Percentiles rank a stretch among this genome's conserved stretches.
phyloP scores from a whole-genome alignment of 2,797 vertebrate species.

The Lagocephalus sceleratus region DNA sequence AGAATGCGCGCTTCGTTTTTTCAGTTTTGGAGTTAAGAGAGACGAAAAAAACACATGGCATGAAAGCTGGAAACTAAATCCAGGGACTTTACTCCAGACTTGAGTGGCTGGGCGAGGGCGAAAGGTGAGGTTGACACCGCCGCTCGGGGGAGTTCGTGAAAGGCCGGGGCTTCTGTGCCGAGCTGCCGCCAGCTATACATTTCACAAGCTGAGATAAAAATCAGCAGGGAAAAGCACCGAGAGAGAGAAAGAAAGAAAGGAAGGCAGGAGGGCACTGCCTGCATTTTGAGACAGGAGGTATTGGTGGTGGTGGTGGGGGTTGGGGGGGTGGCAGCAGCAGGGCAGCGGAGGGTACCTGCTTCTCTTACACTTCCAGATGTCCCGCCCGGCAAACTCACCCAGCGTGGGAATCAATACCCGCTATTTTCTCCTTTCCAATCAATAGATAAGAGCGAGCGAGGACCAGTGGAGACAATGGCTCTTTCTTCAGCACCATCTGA shows the following conservation, averaged over 20 bases:
- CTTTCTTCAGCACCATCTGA: constrained; percentile 74
- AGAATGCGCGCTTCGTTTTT: constrained; percentile 9
- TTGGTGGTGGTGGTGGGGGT: no score
- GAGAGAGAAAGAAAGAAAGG: constrained; percentile 15
- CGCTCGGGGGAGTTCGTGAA: constrained; percentile 65
- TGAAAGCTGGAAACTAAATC: constrained; percentile 55
- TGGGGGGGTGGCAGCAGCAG: constrained; percentile 64
- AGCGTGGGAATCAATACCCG: constrained; percentile 71
- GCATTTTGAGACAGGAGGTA: constrained; percentile 53
- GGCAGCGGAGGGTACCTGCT: constrained; percentile 53
- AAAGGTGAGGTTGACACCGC: constrained; percentile 50
- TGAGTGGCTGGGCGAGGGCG: constrained; percentile 28
- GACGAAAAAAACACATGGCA: constrained; percentile 26
- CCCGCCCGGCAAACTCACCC: constrained; percentile 59
- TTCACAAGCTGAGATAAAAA: constrained; percentile 75
- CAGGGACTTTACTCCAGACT: constrained; percentile 34
- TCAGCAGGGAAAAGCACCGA: constrained; percentile 54
- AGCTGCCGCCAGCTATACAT: constrained; percentile 62
- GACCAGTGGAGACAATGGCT: constrained; percentile 66
- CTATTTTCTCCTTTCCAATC: constrained; percentile 75
- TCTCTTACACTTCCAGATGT: constrained; percentile 69
- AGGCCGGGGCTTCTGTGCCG: constrained; percentile 61
- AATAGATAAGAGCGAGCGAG: constrained; percentile 72
- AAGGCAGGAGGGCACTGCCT: constrained; percentile 14
- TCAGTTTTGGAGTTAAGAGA: constrained; percentile 17